Evolutionary conservation across 1,140 invertebrate genomes (phyloP).

Genomic region (Reticulitermes speratus): DNA sequence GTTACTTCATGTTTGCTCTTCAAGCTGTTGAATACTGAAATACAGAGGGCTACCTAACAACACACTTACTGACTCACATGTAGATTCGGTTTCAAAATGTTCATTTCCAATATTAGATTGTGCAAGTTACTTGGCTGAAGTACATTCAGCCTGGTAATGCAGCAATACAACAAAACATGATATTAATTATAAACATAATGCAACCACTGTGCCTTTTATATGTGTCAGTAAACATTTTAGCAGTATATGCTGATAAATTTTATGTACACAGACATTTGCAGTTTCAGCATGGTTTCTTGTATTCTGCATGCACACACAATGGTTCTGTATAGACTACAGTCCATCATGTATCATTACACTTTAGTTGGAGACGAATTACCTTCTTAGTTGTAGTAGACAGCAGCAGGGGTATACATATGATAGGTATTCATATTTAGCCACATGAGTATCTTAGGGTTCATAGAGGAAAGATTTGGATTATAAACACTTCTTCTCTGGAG

Average conservation of each 20-base stretch:
- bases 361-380: background rate
- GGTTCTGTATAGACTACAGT: background rate
- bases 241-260: background rate
- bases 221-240: background rate
- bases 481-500: no score
- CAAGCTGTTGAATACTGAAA: background rate
- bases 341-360: background rate
- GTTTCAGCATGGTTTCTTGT: background rate
- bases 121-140: background rate
- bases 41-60: background rate
- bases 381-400: no score
- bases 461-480: no score
- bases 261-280: background rate
- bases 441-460: no score
- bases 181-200: background rate
- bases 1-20: background rate
- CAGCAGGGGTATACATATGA: no score
- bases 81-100: background rate
- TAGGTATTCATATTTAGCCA: no score
- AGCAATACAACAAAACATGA: constrained; percentile 9
- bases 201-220: background rate
- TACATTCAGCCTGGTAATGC: background rate
- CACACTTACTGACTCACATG: constrained; percentile 1
- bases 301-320: background rate
- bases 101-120: background rate